Base-by-base conservation (phyloP, 2,888 invertebrate genomes). In the Ganaspis brasiliensis region DNA sequence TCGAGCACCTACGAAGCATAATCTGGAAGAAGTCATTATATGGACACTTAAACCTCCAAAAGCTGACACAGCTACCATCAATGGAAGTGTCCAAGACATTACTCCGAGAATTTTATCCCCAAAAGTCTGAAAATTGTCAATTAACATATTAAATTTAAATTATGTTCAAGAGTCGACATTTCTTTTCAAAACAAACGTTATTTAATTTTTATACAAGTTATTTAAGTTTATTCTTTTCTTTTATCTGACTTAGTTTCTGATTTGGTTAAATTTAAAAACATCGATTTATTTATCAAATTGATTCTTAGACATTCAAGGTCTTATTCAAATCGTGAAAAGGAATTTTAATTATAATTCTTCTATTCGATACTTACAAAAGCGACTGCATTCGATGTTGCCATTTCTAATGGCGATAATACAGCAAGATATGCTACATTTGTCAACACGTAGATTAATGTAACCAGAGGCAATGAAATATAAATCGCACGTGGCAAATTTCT, bases 41-140 rank as follows among this genome's bases (percentile, higher is more conserved):
- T 98, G 98, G 73, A 98, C 98, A 79, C 98, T 97, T 3, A 99
- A 93, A 1, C 98, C 98, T 76, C 98, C 98, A 88, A 98, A 95
- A 1, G 98, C 96, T 0, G 98, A 98, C 75, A 98, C 94, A 0
- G 98, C 98, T 1, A 99, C 98, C 93, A 98, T 95, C 5, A 97
- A 92, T 0, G 98, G 98, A 94, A 99, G 97, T 16, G 95, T 94
- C 94, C 96, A 96, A 9, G 95, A 93, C 86, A 96, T 93, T 80
- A 92, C 92, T 6, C 97, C 97, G 79, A 98, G 92, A 9, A 97
- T 94, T 83, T 94, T 93, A 79, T 95, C 93, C 9, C 97, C 96
- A 90, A 98, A 98, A 52, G 97, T 97, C 98, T 98, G 90, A 61
- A 91, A 90, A 82, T 82, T 75, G 85, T 79, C 73, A 82, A 67